phyloP scores from a whole-genome alignment of 1,140 invertebrate genomes.

The Heliothis subflexa region DNA sequence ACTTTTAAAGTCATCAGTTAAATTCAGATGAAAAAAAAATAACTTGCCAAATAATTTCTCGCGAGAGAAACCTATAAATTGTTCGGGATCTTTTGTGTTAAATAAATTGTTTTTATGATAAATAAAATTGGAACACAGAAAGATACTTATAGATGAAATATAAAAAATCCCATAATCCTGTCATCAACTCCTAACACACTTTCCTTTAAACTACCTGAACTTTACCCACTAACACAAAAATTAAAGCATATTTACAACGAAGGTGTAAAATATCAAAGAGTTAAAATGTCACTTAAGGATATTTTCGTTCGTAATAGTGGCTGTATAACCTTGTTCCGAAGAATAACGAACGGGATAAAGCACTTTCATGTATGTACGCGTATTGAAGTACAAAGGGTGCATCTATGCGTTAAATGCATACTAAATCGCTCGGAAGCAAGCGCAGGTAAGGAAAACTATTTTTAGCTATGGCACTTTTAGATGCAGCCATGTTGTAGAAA shows the following conservation, averaged over 20 bases:
- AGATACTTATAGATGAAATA: no score
- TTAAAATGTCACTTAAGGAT: neutral
- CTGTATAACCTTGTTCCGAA: constrained; percentile 29
- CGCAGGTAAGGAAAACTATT: constrained; percentile 55
- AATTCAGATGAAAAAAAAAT: no score
- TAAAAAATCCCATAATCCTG: no score
- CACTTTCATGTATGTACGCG: constrained; percentile 39
- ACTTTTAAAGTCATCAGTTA: no score
- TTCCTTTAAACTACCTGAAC: neutral
- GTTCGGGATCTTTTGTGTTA: no score
- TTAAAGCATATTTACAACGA: neutral
- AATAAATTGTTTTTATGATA: no score
- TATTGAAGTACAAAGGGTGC: constrained; percentile 61
- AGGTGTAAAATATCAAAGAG: neutral
- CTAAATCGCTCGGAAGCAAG: constrained; percentile 62
- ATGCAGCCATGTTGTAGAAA: neutral
- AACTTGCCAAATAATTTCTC: no score
- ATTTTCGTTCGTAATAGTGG: constrained; percentile 25
- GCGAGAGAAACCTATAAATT: no score
- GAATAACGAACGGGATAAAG: constrained; percentile 25
- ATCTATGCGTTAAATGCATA: constrained; percentile 64
- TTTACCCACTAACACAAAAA: neutral
- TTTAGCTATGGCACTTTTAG: constrained; percentile 53
- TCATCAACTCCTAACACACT: no score
- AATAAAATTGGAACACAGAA: no score